phyloP scores from a whole-genome alignment of 2,888 invertebrate genomes.

The Aspidiotus destructor region DNA sequence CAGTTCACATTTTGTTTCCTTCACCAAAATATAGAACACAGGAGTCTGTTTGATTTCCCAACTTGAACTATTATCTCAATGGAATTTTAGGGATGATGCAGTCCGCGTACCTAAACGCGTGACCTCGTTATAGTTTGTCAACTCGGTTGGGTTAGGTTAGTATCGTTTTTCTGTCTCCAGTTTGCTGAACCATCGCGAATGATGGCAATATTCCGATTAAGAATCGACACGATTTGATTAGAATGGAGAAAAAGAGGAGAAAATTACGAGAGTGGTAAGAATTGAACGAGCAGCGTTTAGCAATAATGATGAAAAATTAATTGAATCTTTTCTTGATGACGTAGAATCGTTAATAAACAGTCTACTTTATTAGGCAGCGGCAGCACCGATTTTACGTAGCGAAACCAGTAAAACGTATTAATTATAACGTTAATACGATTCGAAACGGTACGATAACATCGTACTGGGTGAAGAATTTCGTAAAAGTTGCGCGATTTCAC shows the following conservation, averaged over 20 bases:
- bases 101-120: too few relatives aligned
- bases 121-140: too few relatives aligned
- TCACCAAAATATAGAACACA: too few relatives aligned
- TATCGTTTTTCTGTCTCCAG: too few relatives aligned
- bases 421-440: constrained; percentile 4
- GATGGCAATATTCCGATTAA: neutral
- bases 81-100: too few relatives aligned
- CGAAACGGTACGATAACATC: constrained; percentile 4
- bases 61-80: too few relatives aligned
- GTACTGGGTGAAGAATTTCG: neutral
- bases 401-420: constrained; percentile 2
- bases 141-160: too few relatives aligned
- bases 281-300: neutral
- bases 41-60: too few relatives aligned
- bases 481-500: constrained; percentile 4
- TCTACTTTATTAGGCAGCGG: neutral
- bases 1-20: too few relatives aligned
- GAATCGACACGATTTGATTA: neutral
- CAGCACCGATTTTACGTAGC: neutral
- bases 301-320: neutral
- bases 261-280: too few relatives aligned
- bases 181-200: too few relatives aligned
- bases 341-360: neutral
- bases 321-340: constrained; percentile 1
- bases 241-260: too few relatives aligned